Percentiles rank a stretch among this genome's conserved stretches.
phyloP scores from a whole-genome alignment of 2,113 vertebrate genomes.

The Peromyscus maniculatus region DNA sequence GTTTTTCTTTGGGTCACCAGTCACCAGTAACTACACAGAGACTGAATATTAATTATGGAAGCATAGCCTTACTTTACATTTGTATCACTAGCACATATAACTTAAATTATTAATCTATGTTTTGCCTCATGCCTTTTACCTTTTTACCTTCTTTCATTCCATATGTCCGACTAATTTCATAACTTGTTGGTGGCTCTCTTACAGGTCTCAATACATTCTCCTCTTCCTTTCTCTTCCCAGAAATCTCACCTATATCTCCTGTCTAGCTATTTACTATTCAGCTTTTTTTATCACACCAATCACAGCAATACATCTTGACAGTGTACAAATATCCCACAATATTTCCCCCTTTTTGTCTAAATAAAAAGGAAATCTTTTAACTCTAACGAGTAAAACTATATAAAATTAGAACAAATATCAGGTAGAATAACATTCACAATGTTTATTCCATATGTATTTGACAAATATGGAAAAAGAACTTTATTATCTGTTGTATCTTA shows the following conservation, averaged over 20 bases:
- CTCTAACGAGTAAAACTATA: background rate
- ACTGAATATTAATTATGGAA: background rate
- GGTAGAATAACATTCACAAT: background rate
- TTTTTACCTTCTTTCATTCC: background rate
- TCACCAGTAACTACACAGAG: background rate
- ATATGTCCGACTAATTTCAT: background rate
- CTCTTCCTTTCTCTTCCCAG: background rate
- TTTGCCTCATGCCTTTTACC: background rate
- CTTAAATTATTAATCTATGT: background rate
- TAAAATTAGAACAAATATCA: background rate
- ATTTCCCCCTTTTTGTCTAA: background rate
- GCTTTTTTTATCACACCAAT: background rate
- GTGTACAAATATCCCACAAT: background rate
- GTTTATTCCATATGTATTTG: background rate
- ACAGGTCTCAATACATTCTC: too few relatives aligned
- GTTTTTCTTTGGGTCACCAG: background rate
- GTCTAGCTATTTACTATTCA: background rate
- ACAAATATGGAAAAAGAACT: background rate
- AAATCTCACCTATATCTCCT: background rate
- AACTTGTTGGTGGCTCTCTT: background rate
- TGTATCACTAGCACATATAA: background rate
- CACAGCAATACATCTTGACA: background rate
- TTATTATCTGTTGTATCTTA: background rate
- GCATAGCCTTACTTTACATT: background rate
- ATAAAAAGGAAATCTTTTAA: background rate